phyloP scores from a whole-genome alignment of 2,888 invertebrate genomes.

The Vandiemenella viatica region DNA sequence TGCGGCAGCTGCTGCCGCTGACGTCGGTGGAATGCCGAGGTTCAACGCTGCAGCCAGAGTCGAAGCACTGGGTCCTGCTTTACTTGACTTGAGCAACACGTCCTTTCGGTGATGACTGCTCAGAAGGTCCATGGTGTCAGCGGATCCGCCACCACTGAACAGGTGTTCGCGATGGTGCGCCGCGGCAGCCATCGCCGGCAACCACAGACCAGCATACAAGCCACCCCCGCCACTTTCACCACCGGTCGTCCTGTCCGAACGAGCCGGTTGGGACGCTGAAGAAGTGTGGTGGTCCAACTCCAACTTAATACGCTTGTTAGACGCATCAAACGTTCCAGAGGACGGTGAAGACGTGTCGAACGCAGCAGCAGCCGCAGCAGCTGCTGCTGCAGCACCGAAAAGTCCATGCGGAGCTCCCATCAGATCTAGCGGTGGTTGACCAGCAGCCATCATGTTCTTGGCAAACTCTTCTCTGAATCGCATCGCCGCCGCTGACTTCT shows the following conservation, averaged over 20 bases:
- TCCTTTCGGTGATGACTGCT: not conserved
- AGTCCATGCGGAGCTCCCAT: constrained; percentile 48
- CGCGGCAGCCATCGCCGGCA: constrained; percentile 57
- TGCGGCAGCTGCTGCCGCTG: constrained; percentile 16
- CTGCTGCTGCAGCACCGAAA: constrained; percentile 39
- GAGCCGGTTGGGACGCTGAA: constrained; percentile 8
- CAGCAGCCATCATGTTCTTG: constrained; percentile 48
- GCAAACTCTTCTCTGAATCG: constrained; percentile 62
- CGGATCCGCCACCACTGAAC: constrained; percentile 17
- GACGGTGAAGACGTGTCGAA: constrained; percentile 41
- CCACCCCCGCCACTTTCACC: constrained; percentile 26
- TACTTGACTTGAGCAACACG: constrained; percentile 27
- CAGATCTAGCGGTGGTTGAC: constrained; percentile 44
- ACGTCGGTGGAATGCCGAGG: constrained; percentile 22
- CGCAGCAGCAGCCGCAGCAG: constrained; percentile 24
- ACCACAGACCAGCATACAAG: constrained; percentile 55
- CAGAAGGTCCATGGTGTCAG: constrained; percentile 20
- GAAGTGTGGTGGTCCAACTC: constrained; percentile 38
- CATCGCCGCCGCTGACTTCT: constrained; percentile 39
- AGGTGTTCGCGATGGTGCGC: constrained; percentile 50
- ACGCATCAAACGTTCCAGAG: constrained; percentile 38
- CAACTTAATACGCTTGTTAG: constrained; percentile 63
- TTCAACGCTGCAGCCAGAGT: constrained; percentile 25
- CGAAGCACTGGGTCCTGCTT: constrained; percentile 56
- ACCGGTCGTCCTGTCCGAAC: not conserved